Base-by-base conservation (phyloP, 2,797 vertebrate species). In the Melanotaenia boesemani region DNA sequence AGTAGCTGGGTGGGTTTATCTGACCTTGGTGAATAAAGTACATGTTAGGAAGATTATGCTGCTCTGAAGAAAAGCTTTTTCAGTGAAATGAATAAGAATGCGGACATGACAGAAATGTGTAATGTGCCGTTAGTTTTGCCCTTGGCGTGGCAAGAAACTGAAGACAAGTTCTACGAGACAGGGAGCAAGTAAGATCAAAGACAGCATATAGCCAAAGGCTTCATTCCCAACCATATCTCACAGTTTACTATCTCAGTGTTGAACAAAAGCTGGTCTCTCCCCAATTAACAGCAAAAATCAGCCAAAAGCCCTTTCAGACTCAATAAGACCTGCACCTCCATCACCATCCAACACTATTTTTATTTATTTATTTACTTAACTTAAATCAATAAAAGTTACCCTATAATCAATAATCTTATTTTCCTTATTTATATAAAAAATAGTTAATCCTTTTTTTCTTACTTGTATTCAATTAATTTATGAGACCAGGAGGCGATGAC, bases 11-110 rank as follows among this genome's bases (percentile, higher is more conserved):
- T 24, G 4, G 41, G 24, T 39, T 61, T 0, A 12, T 70, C 46
- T 74, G 77, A 74, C 68, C 58, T 70, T 72, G 62, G 41, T 32
- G 16, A 58, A 56, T 24, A 36, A 64, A 28, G 66, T 24, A 59
- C 15, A 46, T 32, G 37, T 28, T 32, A 1, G 36, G 44, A 28
- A 59, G 50, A 69, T 72, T 75, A 72, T 39, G 58, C 37, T 22
- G 26, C 26, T 55, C 62, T 54, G 34, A 30, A 48, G 26, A 76
- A 71, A 74, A 59, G 58, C 46, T 44, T 59, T 68, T 63, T 5
- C 10, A 70, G 41, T 4, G 20, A 58, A 48, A 77, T 48, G 79
- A 61, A 72, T 55, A 59, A 56, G 64, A 58, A 72, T 36, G 37
- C 32, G 66, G 61, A 59, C 13, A 52, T 68, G 65, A 46, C 57